phyloP scores from a whole-genome alignment of 2,888 invertebrate genomes.

The Cheilosia urbana region DNA sequence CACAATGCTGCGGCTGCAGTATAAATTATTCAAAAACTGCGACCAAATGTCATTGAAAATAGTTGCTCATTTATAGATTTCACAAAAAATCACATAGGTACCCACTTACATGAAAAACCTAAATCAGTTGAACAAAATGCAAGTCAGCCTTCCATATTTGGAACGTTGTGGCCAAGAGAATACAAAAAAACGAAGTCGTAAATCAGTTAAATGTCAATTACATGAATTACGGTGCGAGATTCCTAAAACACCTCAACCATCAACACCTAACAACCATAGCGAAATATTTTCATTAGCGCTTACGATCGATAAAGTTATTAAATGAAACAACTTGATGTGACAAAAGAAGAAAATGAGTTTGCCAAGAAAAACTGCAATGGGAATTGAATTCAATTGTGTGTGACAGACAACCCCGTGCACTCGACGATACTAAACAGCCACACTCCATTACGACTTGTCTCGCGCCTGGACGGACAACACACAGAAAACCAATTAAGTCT shows the following conservation, averaged over 20 bases:
- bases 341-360: conserved; percentile 4
- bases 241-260: conserved; percentile 27
- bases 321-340: conserved; percentile 1
- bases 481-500: conserved; percentile 58
- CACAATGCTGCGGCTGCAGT: too few relatives aligned
- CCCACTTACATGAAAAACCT: too few relatives aligned
- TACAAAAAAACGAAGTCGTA: conserved; percentile 30
- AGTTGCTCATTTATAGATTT: too few relatives aligned
- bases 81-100: too few relatives aligned
- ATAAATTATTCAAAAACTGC: too few relatives aligned
- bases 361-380: conserved; percentile 15
- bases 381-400: conserved; percentile 58
- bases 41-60: too few relatives aligned
- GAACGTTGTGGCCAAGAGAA: conserved; percentile 35
- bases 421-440: not conserved
- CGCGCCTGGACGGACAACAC: conserved; percentile 3
- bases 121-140: conserved; percentile 4
- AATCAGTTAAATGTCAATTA: conserved; percentile 53
- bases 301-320: conserved; percentile 62
- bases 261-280: conserved; percentile 48
- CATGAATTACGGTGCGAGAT: conserved; percentile 31
- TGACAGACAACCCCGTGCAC: conserved; percentile 29
- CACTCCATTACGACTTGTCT: conserved; percentile 15
- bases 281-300: conserved; percentile 52
- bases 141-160: conserved; percentile 51